phyloP scores from a whole-genome alignment of 1,140 invertebrate genomes.

The Matsumurasca onukii region DNA sequence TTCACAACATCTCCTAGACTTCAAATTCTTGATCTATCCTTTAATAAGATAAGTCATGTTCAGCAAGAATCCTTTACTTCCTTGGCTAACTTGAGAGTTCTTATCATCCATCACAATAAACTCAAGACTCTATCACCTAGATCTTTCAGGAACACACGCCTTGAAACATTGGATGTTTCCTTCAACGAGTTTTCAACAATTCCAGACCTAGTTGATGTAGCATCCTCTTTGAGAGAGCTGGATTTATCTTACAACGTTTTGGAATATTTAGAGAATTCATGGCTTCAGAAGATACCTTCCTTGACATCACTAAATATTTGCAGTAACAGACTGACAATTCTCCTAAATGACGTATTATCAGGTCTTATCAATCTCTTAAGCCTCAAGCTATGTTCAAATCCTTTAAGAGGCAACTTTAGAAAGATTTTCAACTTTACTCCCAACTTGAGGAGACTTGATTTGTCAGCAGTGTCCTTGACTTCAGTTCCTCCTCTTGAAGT shows the following conservation, averaged over 20 bases:
- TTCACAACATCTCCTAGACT: conserved; percentile 70
- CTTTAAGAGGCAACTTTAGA: conserved; percentile 81
- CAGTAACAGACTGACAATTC: conserved; percentile 76
- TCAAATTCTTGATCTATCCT: conserved; percentile 76
- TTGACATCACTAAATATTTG: conserved; percentile 76
- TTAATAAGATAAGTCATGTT: conserved; percentile 73
- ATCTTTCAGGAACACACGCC: conserved; percentile 73
- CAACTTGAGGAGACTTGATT: conserved; percentile 70
- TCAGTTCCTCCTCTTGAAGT: conserved; percentile 70
- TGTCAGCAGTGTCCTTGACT: conserved; percentile 72
- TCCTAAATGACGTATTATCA: conserved; percentile 87
- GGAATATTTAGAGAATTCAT: conserved; percentile 83
- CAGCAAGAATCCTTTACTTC: conserved; percentile 80
- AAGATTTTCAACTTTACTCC: conserved; percentile 87
- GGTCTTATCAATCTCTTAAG: conserved; percentile 73
- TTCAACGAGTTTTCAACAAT: conserved; percentile 76
- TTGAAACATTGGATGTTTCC: conserved; percentile 79
- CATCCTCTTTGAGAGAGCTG: conserved; percentile 70
- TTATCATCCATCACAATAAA: conserved; percentile 75
- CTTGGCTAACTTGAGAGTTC: conserved; percentile 68
- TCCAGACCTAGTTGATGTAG: conserved; percentile 71
- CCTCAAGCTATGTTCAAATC: conserved; percentile 78
- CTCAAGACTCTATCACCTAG: conserved; percentile 74
- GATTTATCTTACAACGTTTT: conserved; percentile 78
- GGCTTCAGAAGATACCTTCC: conserved; percentile 78